phyloP scores from a whole-genome alignment of 2,888 invertebrate species.

The Torymus auratus region DNA sequence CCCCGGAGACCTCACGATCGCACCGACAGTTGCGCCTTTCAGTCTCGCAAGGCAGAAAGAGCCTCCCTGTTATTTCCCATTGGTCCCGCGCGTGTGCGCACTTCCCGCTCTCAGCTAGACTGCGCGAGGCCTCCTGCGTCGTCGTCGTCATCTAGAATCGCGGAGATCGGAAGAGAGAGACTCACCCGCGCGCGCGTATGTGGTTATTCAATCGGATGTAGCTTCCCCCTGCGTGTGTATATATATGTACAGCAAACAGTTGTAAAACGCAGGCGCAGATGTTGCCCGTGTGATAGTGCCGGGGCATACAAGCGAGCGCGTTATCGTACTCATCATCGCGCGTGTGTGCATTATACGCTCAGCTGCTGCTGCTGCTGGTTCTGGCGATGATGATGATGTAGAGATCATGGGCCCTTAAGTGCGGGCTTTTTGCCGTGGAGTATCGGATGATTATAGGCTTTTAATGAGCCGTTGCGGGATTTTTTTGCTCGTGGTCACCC shows the following conservation, averaged over 20 bases:
- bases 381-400: background rate
- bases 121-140: background rate
- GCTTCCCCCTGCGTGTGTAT: no score
- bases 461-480: conserved; percentile 28
- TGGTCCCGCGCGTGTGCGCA: conserved; percentile 28
- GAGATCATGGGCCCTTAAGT: background rate
- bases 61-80: conserved; percentile 53
- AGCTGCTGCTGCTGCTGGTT: no score
- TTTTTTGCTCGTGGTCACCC: background rate
- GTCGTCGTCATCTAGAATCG: no score
- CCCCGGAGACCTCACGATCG: background rate
- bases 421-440: background rate
- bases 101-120: conserved; percentile 30
- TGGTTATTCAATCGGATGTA: conserved; percentile 48
- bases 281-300: no score
- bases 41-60: conserved; percentile 36
- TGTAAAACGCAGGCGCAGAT: conserved; percentile 15
- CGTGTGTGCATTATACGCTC: no score
- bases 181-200: background rate
- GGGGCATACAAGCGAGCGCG: background rate
- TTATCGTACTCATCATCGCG: no score
- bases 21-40: conserved; percentile 42
- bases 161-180: background rate
- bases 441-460: conserved; percentile 39
- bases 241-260: conserved; percentile 38